Evolutionary conservation across 2,113 vertebrate species (phyloP), one percentile per base, ranked within the genome.

Genomic region (Xiphorhynchus elegans): DNA sequence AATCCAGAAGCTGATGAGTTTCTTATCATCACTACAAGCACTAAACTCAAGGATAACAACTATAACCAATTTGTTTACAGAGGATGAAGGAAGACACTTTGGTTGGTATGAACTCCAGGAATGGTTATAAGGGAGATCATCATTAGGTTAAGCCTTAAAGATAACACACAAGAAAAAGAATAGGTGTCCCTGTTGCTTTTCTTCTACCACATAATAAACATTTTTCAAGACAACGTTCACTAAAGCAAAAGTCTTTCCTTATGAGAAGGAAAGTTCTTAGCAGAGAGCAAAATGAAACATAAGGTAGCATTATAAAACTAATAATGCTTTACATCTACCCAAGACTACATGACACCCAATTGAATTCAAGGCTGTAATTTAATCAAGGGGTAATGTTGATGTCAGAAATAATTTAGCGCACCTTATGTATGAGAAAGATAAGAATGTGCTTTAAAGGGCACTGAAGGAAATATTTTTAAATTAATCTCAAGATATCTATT

Each of bases 361-460:
- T 96, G 81, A 95, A 96, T 95, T 87, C 89, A 84, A 90, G 35
- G 15, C 6, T 89, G 46, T 37, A 96, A 95, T 93, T 95, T 90
- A 93, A 97, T 90, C 85, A 94, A 84, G 52, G 21, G 21, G 49
- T 84, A 93, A 68, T n/a, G 20, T 2, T 87, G 52, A 69, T 73
- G n/a, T 90, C 56, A 90, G 49, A 95, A 97, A 87, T 33, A 93
- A 91, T 59, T 94, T 94, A 90, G 96, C 89, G 6, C 50, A 78
- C 58, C 52, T 81, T 64, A 78, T 66, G 20, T 50, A 92, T 10
- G 17, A 92, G 29, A 60, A 97, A 70, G 74, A 84, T 84, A 89
- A 89, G 35, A 83, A 37, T 40, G 42, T 85, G 25, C 9, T 58
- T 72, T 56, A 75, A 85, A 83, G 52, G n/a, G 19, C 42, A 96